Evolutionary conservation across 2,888 invertebrate species (phyloP), one percentile per base, ranked within the genome.

Genomic region (Scaptomyza tumidula): DNA sequence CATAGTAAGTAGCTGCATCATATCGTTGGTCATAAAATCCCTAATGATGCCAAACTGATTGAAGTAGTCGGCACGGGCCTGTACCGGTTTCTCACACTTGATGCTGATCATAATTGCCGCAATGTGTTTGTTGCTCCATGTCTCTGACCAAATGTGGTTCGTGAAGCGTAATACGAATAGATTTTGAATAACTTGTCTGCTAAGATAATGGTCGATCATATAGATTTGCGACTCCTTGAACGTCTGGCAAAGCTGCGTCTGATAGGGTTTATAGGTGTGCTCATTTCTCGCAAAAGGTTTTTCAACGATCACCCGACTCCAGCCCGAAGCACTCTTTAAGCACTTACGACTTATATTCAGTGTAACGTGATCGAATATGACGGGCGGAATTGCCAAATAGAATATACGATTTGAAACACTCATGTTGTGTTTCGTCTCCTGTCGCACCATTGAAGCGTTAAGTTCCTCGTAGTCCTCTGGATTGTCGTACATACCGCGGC

Each of bases 191-290:
- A 88, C 64, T 19, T 66, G 50, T 13, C 67, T 76, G 56, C 79
- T 86, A 0, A 85, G 16, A 10, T 64, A 78, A 6, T 86, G 84
- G 27, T 85, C 88, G 5, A 88, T 85, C 69, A 85, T 60, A 27
- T 71, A 86, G 55, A 86, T 87, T 43, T 86, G 82, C 0, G 80
- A 63, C 64, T 86, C 89, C 63, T 60, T 75, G 27, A 81, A 88
- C 1, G 66, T 65, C 53, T 79, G 77, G 14, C 87, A 84, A 2
- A 86, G 71, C 6, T 69, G 62, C 0, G 69, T 54, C 59, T 86
- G 89, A 6, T 63, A 86, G 10, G 45, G 27, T 3, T 39, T 50
- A 35, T 67, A 86, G 3, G 73, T 64, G 0, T 71, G 0, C 2
- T 85, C 85, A 44, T 71, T 87, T 1, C 69, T 46, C 0, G 57